phyloP scores from a whole-genome alignment of 2,113 vertebrate genomes.

The Emydura subglobosa region DNA sequence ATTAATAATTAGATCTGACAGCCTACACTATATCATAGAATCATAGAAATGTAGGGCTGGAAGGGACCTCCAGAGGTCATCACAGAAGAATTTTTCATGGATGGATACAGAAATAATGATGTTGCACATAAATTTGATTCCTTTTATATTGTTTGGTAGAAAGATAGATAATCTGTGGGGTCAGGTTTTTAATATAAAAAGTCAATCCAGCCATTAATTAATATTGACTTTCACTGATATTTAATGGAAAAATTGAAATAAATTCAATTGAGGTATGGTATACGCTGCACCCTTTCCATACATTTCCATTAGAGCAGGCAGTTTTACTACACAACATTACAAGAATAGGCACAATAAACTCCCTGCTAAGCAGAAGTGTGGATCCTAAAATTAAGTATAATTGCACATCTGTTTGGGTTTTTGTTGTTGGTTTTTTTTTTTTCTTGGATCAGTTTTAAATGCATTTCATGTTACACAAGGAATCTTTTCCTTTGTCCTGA shows the following conservation, averaged over 20 bases:
- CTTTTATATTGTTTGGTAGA: background rate
- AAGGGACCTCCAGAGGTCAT: background rate
- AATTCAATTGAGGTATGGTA: accelerated
- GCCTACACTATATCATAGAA: background rate
- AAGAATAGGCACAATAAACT: background rate
- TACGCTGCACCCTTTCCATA: accelerated
- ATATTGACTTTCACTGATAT: background rate
- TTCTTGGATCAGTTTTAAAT: background rate
- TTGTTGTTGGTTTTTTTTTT: background rate
- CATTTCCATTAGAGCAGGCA: background rate
- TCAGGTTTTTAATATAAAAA: background rate
- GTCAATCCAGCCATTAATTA: background rate
- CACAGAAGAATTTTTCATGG: background rate
- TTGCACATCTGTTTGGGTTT: accelerated
- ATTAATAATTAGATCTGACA: background rate
- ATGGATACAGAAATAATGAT: background rate
- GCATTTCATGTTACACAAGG: background rate
- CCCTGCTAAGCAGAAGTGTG: background rate
- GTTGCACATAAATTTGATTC: accelerated
- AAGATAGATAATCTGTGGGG: background rate
- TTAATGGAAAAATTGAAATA: background rate
- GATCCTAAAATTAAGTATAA: accelerated
- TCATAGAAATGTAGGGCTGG: background rate
- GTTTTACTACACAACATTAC: background rate
- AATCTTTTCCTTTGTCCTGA: background rate